Evolutionary conservation across 2,797 vertebrate species (phyloP).

Genomic region (Amniataba percoides): DNA sequence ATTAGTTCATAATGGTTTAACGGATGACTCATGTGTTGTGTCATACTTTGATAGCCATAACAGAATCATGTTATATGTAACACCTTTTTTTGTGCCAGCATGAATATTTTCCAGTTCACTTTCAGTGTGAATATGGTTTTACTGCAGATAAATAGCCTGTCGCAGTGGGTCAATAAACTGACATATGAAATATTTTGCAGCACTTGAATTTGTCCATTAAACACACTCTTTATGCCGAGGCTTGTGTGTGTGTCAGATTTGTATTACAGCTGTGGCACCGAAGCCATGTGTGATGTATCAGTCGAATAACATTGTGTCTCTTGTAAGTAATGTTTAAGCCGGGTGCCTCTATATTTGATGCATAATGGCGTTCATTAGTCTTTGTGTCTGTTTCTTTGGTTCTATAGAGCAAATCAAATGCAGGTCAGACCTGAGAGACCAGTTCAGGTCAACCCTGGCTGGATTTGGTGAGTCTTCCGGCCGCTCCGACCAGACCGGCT

Average conservation of each 20-base stretch:
- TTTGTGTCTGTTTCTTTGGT: slow-evolving; percentile 65
- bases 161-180: slow-evolving; percentile 34
- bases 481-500: background rate
- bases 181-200: background rate
- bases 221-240: background rate
- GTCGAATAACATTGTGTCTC: background rate
- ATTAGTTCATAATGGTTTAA: slow-evolving; percentile 48
- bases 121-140: slow-evolving; percentile 30
- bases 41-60: slow-evolving; percentile 34
- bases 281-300: background rate
- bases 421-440: slow-evolving; percentile 67
- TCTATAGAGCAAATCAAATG: slow-evolving; percentile 67
- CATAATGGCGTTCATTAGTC: slow-evolving; percentile 15
- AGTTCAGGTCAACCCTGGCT: slow-evolving; percentile 83
- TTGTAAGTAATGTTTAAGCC: background rate
- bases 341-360: background rate
- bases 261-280: slow-evolving; percentile 2
- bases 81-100: slow-evolving; percentile 26
- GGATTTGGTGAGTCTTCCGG: slow-evolving; percentile 80
- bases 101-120: slow-evolving; percentile 36
- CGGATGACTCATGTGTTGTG: slow-evolving; percentile 39
- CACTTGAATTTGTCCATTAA: slow-evolving; percentile 18
- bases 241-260: slow-evolving; percentile 16
- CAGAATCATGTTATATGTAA: slow-evolving; percentile 40
- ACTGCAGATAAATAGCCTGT: slow-evolving; percentile 16